Evolutionary conservation across 2,888 invertebrate species (phyloP).

Genomic region (Oscheius sp.): DNA sequence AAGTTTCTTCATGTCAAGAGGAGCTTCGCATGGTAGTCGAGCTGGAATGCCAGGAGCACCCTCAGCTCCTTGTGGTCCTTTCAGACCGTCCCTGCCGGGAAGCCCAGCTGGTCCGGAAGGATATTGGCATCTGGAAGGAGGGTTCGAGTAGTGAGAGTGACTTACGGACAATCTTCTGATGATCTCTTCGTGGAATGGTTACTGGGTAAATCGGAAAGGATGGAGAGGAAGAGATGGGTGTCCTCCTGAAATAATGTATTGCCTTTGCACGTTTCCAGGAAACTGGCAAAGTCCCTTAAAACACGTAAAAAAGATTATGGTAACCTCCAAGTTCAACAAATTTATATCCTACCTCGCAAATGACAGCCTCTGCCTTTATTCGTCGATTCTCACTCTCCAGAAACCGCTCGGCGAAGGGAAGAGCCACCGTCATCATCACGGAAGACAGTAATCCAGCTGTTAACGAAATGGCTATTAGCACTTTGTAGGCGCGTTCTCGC

Average conservation of each 20-base stretch:
- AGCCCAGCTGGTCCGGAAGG: slow-evolving; percentile 65
- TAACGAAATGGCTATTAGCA: slow-evolving; percentile 21
- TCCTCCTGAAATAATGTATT: neutral
- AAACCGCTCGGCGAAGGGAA: slow-evolving; percentile 8
- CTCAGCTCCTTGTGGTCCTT: slow-evolving; percentile 53
- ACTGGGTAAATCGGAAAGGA: slow-evolving; percentile 2
- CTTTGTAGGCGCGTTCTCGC: slow-evolving; percentile 35
- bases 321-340: too few relatives aligned
- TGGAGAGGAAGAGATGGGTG: slow-evolving; percentile 5
- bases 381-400: neutral
- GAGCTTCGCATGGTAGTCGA: slow-evolving; percentile 68
- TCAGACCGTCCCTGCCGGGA: slow-evolving; percentile 64
- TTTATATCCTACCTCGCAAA: slow-evolving; percentile 11
- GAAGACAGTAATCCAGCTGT: slow-evolving; percentile 18
- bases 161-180: slow-evolving; percentile 9
- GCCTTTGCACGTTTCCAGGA: too few relatives aligned
- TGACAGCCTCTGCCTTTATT: slow-evolving; percentile 1
- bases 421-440: slow-evolving; percentile 1
- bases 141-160: neutral
- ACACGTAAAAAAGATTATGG: too few relatives aligned
- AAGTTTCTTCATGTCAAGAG: slow-evolving; percentile 61
- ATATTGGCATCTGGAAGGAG: slow-evolving; percentile 56
- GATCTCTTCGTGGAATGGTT: neutral
- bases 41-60: slow-evolving; percentile 66
- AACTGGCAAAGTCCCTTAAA: too few relatives aligned